phyloP scores from a whole-genome alignment of 2,113 vertebrate species.

The Toxostoma redivivum region DNA sequence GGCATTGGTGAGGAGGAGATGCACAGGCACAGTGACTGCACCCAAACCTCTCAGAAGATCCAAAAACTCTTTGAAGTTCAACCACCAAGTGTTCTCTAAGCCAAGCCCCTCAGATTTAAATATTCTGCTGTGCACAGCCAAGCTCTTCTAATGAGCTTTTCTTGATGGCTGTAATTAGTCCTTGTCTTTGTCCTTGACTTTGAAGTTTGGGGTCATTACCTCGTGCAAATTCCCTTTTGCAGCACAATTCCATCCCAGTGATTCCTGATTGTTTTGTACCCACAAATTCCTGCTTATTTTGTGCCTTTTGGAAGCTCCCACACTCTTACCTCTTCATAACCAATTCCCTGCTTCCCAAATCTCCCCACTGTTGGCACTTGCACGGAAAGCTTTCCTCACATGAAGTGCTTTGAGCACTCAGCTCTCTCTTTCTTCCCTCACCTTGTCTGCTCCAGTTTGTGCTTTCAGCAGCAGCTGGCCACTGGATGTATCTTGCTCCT shows the following conservation, averaged over 20 bases:
- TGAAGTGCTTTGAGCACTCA: background rate
- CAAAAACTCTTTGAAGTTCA: background rate
- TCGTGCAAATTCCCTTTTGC: background rate
- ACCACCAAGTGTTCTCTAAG: background rate
- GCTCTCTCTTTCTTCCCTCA: background rate
- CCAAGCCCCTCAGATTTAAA: background rate
- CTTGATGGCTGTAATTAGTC: background rate
- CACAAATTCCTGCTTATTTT: background rate
- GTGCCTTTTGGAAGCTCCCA: background rate
- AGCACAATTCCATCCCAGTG: background rate
- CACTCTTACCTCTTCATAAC: background rate
- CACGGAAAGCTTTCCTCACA: background rate
- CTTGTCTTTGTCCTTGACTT: background rate
- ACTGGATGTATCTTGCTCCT: background rate
- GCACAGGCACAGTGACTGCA: background rate
- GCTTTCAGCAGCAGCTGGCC: conserved; percentile 9
- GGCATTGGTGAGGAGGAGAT: background rate
- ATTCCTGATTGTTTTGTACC: background rate
- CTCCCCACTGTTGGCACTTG: background rate
- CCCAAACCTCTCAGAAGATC: background rate
- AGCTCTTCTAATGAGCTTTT: background rate
- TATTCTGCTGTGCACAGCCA: background rate
- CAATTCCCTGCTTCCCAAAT: conserved; percentile 17
- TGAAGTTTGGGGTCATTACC: background rate
- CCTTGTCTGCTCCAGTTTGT: conserved; percentile 44